Conservation (phyloP, 2,113 vertebrate species). For the Tenrec ecaudatus region DNA sequence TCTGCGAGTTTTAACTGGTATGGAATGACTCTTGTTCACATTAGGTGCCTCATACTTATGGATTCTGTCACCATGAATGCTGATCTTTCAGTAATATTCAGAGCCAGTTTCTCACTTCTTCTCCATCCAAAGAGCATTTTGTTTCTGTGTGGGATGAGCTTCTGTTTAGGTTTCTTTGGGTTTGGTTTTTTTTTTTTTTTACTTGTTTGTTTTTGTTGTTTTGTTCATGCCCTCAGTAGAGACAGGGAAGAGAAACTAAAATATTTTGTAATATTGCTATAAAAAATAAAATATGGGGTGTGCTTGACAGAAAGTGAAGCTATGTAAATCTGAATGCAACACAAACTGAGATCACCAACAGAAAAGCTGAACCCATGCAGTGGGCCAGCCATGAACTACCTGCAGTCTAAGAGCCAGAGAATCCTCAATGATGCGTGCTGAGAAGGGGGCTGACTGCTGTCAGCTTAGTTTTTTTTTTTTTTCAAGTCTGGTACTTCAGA, state of each 20-base stretch:
- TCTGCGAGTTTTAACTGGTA: slow-evolving; percentile 33
- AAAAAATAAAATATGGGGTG: slow-evolving; percentile 67
- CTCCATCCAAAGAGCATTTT: slow-evolving; percentile 87
- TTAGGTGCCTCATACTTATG: slow-evolving; percentile 80
- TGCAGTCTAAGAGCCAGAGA: slow-evolving; percentile 82
- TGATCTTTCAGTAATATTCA: slow-evolving; percentile 79
- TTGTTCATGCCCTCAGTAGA: slow-evolving; percentile 78
- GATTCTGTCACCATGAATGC: slow-evolving; percentile 71
- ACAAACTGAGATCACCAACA: slow-evolving; percentile 95
- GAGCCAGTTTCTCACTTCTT: slow-evolving; percentile 85
- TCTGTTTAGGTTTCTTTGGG: slow-evolving; percentile 67
- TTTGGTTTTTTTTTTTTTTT: slow-evolving; percentile 44
- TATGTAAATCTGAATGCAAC: slow-evolving; percentile 95
- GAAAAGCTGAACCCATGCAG: slow-evolving; percentile 94
- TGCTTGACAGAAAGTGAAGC: slow-evolving; percentile 95
- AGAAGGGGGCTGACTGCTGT: slow-evolving; percentile 86
- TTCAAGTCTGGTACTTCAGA: slow-evolving; percentile 72
- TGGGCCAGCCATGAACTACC: slow-evolving; percentile 98
- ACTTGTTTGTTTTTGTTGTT: slow-evolving; percentile 58
- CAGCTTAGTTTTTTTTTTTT: slow-evolving; percentile 73
- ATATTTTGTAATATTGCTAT: slow-evolving; percentile 85
- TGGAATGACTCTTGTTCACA: slow-evolving; percentile 57
- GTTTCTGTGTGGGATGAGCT: slow-evolving; percentile 65
- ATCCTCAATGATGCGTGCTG: slow-evolving; percentile 15
- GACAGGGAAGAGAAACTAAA: slow-evolving; percentile 83